These are phyloP conservation scores for Notothenia coriiceps DNA, from an alignment of 2,113 vertebrate genomes.

Conservation along the genomic window DNA sequence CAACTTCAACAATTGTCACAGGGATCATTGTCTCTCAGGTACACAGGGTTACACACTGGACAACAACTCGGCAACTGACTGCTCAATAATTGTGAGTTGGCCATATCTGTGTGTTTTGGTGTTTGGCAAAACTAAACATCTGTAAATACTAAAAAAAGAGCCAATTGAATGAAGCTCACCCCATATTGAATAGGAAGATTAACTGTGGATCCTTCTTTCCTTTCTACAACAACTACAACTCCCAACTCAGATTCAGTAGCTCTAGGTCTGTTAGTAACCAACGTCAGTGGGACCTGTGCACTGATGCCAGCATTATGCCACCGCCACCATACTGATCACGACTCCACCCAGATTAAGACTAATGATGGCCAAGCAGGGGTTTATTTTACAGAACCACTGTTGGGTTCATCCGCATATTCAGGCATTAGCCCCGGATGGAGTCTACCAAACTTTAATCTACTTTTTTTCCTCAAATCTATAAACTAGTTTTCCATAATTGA, in stretches of 20 bases:
- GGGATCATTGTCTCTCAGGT: background rate
- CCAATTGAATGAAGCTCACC: background rate
- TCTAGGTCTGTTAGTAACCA: background rate
- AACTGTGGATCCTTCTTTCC: background rate
- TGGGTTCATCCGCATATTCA: constrained; percentile 47
- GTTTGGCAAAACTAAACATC: background rate
- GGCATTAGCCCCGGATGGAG: constrained; percentile 36
- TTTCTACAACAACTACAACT: background rate
- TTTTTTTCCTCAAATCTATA: constrained; percentile 3
- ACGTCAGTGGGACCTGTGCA: background rate
- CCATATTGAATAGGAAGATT: background rate
- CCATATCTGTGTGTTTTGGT: background rate
- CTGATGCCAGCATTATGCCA: background rate
- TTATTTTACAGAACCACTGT: constrained; percentile 26
- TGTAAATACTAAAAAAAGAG: too few species aligned
- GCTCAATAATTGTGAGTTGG: background rate
- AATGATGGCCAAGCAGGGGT: constrained; percentile 31
- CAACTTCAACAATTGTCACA: constrained; percentile 7
- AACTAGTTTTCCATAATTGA: background rate
- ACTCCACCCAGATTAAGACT: constrained; percentile 39
- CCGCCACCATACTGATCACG: constrained; percentile 2
- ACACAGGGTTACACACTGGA: background rate
- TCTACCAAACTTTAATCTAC: constrained; percentile 48
- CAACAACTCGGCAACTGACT: background rate
- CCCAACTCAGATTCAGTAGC: background rate